phyloP scores from a whole-genome alignment of 2,888 invertebrate genomes.

The Synanthedon vespiformis region DNA sequence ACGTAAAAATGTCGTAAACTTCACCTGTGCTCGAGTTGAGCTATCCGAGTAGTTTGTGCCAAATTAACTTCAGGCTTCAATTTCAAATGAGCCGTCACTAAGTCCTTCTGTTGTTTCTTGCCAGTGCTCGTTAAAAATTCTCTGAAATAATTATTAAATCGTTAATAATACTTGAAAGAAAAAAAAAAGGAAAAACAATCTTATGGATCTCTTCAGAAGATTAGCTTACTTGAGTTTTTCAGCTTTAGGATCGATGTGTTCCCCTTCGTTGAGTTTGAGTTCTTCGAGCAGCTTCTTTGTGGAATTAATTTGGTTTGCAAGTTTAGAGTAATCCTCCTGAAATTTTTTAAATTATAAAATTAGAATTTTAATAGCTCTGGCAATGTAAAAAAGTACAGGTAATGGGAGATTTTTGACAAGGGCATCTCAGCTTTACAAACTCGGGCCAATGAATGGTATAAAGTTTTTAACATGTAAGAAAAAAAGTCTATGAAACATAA shows the following conservation, averaged over 20 bases:
- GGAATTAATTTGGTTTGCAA: conserved; percentile 56
- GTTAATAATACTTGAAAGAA: too few species aligned
- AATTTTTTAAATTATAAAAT: conserved; percentile 7
- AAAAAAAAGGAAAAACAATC: too few species aligned
- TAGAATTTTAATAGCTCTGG: too few species aligned
- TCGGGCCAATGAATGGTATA: too few species aligned
- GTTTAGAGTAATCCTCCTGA: conserved; percentile 54
- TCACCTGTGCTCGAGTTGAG: conserved; percentile 82
- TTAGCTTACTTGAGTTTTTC: conserved; percentile 53
- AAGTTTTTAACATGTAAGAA: too few species aligned
- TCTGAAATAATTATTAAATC: conserved; percentile 17
- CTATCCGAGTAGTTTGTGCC: conserved; percentile 81
- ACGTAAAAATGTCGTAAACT: too few species aligned
- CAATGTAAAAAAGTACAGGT: too few species aligned
- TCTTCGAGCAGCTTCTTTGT: conserved; percentile 63
- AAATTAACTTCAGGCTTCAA: conserved; percentile 67
- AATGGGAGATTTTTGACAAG: too few species aligned
- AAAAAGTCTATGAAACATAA: too few species aligned
- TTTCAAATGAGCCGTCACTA: conserved; percentile 65
- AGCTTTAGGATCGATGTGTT: conserved; percentile 57
- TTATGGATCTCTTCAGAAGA: too few species aligned
- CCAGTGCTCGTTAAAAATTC: conserved; percentile 36
- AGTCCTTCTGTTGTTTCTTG: conserved; percentile 43
- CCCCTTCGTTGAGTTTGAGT: conserved; percentile 59
- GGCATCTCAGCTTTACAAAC: too few species aligned